Evolutionary conservation across 2,888 invertebrate species (phyloP).

Genomic region (Aricia artaxerxes): DNA sequence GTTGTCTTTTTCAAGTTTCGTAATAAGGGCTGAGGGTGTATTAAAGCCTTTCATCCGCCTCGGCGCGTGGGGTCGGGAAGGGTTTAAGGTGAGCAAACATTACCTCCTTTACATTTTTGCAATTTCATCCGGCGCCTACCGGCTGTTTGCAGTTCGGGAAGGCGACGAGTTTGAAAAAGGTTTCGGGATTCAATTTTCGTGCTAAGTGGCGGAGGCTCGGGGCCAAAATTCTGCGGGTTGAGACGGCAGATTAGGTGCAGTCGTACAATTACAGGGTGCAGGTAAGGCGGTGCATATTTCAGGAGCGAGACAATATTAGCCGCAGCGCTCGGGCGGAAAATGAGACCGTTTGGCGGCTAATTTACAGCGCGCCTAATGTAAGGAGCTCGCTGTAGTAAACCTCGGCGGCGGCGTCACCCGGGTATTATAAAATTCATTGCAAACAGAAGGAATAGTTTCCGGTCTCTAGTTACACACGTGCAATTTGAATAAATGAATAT

Average conservation of each 20-base stretch:
- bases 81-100: slow-evolving; percentile 81
- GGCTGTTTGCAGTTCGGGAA: slow-evolving; percentile 63
- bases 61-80: slow-evolving; percentile 76
- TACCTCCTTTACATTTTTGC: slow-evolving; percentile 81
- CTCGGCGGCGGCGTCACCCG: slow-evolving; percentile 51
- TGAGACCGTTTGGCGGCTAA: slow-evolving; percentile 74
- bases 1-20: slow-evolving; percentile 82
- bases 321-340: slow-evolving; percentile 82
- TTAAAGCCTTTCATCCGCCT: slow-evolving; percentile 81
- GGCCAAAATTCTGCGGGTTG: slow-evolving; percentile 78
- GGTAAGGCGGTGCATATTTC: slow-evolving; percentile 75
- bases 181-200: slow-evolving; percentile 56
- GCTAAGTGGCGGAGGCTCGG: slow-evolving; percentile 70
- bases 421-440: slow-evolving; percentile 57
- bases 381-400: slow-evolving; percentile 58
- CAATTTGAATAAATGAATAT: slow-evolving; percentile 20
- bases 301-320: slow-evolving; percentile 77
- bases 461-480: slow-evolving; percentile 55
- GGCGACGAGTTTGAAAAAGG: slow-evolving; percentile 50
- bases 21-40: slow-evolving; percentile 81
- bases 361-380: slow-evolving; percentile 71
- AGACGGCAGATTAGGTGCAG: slow-evolving; percentile 77
- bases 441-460: slow-evolving; percentile 40
- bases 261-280: slow-evolving; percentile 76
- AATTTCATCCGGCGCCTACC: slow-evolving; percentile 76